Percentiles rank a stretch among this genome's conserved stretches.
Conservation (phyloP, 2,888 invertebrate genomes). For the Choreutis nemorana region DNA sequence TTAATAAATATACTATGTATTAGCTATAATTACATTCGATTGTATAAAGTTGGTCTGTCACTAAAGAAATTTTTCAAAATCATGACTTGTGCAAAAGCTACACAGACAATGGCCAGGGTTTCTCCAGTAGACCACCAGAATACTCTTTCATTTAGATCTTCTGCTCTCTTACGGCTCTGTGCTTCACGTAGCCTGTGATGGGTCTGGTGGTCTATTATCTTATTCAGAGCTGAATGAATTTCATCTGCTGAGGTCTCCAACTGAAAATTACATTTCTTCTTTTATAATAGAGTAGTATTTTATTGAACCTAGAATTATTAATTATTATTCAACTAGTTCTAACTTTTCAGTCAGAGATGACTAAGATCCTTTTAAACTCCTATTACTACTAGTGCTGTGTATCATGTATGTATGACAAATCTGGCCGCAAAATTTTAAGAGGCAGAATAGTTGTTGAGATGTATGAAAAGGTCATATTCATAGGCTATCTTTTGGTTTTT, state of each 20-base stretch:
- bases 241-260: slow-evolving; percentile 92
- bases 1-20: slow-evolving; percentile 8
- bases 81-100: slow-evolving; percentile 91
- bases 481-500: too few species aligned
- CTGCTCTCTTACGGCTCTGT: slow-evolving; percentile 93
- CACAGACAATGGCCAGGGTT: slow-evolving; percentile 82
- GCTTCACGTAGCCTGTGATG: slow-evolving; percentile 95
- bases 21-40: slow-evolving; percentile 41
- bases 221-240: slow-evolving; percentile 88
- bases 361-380: too few species aligned
- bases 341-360: too few species aligned
- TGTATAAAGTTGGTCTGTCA: slow-evolving; percentile 55
- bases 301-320: too few species aligned
- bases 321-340: too few species aligned
- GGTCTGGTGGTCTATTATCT: slow-evolving; percentile 94
- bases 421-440: too few species aligned
- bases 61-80: slow-evolving; percentile 90
- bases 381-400: too few species aligned
- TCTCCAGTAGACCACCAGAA: slow-evolving; percentile 93
- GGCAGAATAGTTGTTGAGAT: too few species aligned
- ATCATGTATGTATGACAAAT: too few species aligned
- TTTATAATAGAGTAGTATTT: too few species aligned
- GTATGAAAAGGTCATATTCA: too few species aligned
- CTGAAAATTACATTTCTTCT: too few species aligned
- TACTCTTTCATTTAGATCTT: slow-evolving; percentile 95